Percentiles rank a stretch among this genome's conserved stretches.
phyloP scores from a whole-genome alignment of 1,140 invertebrate species.

The Lanistes nyassanus region DNA sequence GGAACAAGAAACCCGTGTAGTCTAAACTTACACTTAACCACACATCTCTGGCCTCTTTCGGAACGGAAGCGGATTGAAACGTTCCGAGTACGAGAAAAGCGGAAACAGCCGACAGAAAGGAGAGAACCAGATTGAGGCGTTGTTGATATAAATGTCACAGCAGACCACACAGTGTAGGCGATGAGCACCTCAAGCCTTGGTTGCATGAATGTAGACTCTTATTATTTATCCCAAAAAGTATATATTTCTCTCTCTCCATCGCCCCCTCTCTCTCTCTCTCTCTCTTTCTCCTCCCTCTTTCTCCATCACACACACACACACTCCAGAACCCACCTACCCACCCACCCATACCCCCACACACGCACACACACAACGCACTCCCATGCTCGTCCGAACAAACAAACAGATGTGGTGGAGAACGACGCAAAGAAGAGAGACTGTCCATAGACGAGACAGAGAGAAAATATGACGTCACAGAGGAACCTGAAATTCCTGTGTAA shows the following conservation, averaged over 20 bases:
- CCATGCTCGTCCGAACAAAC: not conserved
- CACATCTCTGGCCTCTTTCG: no score
- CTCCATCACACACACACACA: not conserved
- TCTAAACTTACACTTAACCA: constrained; percentile 2
- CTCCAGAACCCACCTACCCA: not conserved
- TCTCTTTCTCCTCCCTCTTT: no score
- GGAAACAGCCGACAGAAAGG: not conserved
- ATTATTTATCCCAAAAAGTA: no score
- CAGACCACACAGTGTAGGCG: not conserved
- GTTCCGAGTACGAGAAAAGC: not conserved
- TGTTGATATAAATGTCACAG: not conserved
- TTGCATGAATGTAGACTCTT: no score
- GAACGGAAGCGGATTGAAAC: not conserved
- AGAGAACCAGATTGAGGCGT: no score
- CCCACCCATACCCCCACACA: not conserved
- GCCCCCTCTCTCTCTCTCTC: no score
- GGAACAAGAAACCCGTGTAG: not conserved
- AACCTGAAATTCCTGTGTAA: no score
- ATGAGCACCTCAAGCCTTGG: not conserved
- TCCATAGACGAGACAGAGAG: no score
- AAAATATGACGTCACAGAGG: no score
- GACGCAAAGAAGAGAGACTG: no score
- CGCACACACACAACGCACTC: constrained; percentile 10
- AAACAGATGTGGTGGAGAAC: not conserved
- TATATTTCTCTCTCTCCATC: no score